A percentile compares a stretch with the other conserved stretches of the same genome.
phyloP scores from a whole-genome alignment of 1,140 invertebrate species.

The Sycophaga agraensis region DNA sequence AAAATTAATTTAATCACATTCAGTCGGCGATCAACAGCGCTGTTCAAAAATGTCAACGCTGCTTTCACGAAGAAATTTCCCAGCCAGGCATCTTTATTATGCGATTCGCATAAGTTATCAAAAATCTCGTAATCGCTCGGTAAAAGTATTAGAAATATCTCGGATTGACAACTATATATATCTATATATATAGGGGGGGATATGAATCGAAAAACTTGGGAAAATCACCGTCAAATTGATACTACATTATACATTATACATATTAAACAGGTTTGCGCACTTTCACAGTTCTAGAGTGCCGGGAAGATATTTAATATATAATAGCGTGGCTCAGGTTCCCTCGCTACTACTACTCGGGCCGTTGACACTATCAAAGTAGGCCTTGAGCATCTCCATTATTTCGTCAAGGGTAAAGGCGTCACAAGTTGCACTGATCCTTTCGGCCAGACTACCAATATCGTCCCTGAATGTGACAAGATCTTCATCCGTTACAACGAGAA shows the following conservation, averaged over 20 bases:
- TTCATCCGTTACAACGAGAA: constrained; percentile 32
- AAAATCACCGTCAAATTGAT: constrained; percentile 23
- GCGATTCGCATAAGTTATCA: background rate
- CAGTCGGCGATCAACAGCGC: background rate
- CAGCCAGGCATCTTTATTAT: constrained; percentile 6
- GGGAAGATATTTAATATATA: too few relatives aligned
- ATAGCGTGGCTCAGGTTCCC: background rate
- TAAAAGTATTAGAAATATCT: constrained; percentile 15
- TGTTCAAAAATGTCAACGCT: background rate
- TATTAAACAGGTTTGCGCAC: constrained; percentile 23
- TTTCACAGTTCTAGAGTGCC: constrained; percentile 5
- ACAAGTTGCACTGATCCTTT: constrained; percentile 27
- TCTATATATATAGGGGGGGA: constrained; percentile 14
- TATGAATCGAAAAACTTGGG: constrained; percentile 21
- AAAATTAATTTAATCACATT: background rate
- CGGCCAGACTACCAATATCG: constrained; percentile 29
- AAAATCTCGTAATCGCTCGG: background rate
- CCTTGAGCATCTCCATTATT: constrained; percentile 29
- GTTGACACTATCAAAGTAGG: constrained; percentile 22
- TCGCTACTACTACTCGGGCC: background rate
- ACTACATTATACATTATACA: constrained; percentile 29
- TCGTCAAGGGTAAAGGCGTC: constrained; percentile 28
- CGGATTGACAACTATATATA: constrained; percentile 14
- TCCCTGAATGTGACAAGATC: constrained; percentile 30
- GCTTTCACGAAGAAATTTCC: constrained; percentile 13